Base-by-base conservation (phyloP, 92 coral and sea anemone genomes). In the Phenganax subtilis region DNA sequence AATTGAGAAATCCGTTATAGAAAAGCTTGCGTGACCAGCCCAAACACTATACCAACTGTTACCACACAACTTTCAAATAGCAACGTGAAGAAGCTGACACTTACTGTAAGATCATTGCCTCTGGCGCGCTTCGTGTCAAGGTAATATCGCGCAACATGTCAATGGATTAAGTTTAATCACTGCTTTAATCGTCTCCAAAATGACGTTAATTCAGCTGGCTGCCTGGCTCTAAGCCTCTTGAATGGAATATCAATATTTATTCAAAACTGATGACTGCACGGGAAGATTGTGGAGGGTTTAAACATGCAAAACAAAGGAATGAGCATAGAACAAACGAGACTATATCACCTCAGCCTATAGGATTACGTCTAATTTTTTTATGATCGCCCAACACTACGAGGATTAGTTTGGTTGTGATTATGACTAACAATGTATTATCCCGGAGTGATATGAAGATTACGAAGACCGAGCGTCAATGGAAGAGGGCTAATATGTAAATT, bases 211-310 rank as follows among this genome's bases (percentile, higher is more conserved):
- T 53, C 54, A 10, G 53, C 52, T 68, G 30, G 10, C 70, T 11
- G 11, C 16, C 73, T 68, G 30, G 10, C 70, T 11, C 47, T 68
- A 30, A 37, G 73, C 73, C n/a, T 68, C 73, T 29, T 37, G 73
- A 68, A 53, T 68, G 73, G n/a, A 68, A 68, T 16, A 68, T 68
- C 73, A 68, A 68, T 68, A 68, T 68, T 68, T 68, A 68, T 68
- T 12, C 73, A 30, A 68, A 68, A 68, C 15, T 68, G 73, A 68
- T 29, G 54, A 68, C 73, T 68, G 73, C 47, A 37, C 53, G 15
- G 54, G 47, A 30, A 20, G 47, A 3, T 68, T 20, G 27, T 17
- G 9, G 53, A 68, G 73, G 11, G 73, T 68, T 68, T 68, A 12
- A 10, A 68, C 47, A 7, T 68, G 6, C 16, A 15, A 68, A 11